Percentiles rank a stretch among this genome's conserved stretches.
Evolutionary conservation across 1,140 invertebrate genomes (phyloP).

Genomic region (Condylostylus longicornis): DNA sequence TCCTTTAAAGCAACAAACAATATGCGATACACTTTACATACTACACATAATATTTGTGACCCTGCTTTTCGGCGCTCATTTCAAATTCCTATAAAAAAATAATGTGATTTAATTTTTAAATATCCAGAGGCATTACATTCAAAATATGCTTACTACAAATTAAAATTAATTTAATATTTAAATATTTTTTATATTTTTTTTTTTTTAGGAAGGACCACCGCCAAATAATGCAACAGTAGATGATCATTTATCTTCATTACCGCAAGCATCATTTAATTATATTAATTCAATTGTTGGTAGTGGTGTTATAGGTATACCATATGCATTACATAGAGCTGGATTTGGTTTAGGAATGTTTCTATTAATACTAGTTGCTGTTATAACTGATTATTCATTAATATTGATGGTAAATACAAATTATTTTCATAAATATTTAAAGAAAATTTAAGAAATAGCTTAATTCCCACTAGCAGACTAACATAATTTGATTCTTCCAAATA

Average conservation of each 20-base stretch:
- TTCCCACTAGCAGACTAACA: too few species aligned
- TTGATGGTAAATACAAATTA: slow-evolving; percentile 46
- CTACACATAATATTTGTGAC: too few species aligned
- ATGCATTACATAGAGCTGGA: slow-evolving; percentile 65
- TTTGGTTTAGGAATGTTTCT: slow-evolving; percentile 61
- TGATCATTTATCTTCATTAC: slow-evolving; percentile 36
- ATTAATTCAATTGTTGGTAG: slow-evolving; percentile 88
- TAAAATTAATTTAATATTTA: not conserved
- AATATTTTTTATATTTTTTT: not conserved
- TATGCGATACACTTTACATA: too few species aligned
- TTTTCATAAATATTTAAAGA: too few species aligned
- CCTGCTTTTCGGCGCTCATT: too few species aligned
- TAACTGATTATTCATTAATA: slow-evolving; percentile 75
- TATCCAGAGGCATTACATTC: too few species aligned
- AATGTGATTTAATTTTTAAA: too few species aligned
- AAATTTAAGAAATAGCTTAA: too few species aligned
- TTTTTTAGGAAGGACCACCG: slow-evolving; percentile 6
- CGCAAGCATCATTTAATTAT: slow-evolving; percentile 79
- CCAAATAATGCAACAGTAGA: slow-evolving; percentile 13
- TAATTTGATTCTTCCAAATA: too few species aligned
- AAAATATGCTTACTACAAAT: too few species aligned
- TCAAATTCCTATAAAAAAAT: too few species aligned
- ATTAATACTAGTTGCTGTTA: slow-evolving; percentile 54
- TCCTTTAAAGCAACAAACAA: too few species aligned
- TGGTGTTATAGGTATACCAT: slow-evolving; percentile 82